Conservation (phyloP, 2,888 invertebrate species). For the Ditula angustiorana region DNA sequence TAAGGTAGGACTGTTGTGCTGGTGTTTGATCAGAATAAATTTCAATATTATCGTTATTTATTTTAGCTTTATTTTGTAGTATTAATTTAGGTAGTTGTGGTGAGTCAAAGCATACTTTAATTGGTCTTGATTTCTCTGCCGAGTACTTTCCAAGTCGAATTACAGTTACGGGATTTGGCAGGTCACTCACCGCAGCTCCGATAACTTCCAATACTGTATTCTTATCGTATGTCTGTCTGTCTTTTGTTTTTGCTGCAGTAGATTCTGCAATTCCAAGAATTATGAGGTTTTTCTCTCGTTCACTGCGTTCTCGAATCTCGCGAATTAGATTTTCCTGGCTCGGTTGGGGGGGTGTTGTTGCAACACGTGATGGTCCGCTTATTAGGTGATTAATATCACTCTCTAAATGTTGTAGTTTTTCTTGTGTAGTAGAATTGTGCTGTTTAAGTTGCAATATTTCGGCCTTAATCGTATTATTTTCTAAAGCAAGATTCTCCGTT, state of each 20-base stretch:
- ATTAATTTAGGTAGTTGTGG: not conserved
- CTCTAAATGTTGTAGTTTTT: not conserved
- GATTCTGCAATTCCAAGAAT: not conserved
- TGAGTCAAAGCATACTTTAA: not conserved
- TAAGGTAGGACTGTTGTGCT: not conserved
- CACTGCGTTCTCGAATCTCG: not conserved
- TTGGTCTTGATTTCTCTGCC: too few species aligned
- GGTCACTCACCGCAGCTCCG: not conserved
- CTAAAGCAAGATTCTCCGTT: not conserved
- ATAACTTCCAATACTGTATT: not conserved
- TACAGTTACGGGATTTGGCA: too few species aligned
- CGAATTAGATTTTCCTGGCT: not conserved
- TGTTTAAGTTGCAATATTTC: constrained; percentile 1
- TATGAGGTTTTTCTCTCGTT: not conserved
- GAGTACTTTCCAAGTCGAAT: too few species aligned
- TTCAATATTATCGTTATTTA: not conserved
- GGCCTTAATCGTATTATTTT: not conserved
- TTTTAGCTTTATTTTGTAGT: not conserved
- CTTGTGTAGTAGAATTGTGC: not conserved
- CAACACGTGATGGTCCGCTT: not conserved
- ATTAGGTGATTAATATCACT: not conserved
- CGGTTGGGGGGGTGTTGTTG: not conserved
- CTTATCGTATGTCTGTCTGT: not conserved
- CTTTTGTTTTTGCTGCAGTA: not conserved
- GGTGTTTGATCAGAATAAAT: not conserved